Evolutionary conservation across 2,113 vertebrate genomes (phyloP).

Genomic region (Ranitomeya variabilis): DNA sequence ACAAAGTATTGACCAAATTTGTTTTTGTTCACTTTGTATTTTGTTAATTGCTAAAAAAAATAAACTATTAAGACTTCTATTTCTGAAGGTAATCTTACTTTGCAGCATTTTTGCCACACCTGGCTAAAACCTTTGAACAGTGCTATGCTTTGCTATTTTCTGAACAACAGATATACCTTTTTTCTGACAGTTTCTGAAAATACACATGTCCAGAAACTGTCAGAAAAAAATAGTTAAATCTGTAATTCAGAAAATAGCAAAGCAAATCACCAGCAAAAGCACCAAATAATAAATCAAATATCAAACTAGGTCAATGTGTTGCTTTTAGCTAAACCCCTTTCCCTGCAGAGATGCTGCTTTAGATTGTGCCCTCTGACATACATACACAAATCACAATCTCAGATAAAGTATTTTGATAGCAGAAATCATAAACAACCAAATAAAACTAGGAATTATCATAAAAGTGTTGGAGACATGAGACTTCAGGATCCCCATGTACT

Average conservation of each 20-base stretch:
- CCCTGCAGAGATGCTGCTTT: slow-evolving; percentile 23
- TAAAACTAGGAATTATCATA: background rate
- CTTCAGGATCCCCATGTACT: too few species aligned
- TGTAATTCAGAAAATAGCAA: background rate
- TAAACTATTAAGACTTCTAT: too few species aligned
- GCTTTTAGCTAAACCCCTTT: slow-evolving; percentile 50
- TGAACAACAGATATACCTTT: too few species aligned
- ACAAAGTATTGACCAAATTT: too few species aligned
- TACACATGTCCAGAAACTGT: background rate
- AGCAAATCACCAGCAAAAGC: slow-evolving; percentile 7
- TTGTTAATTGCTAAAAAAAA: too few species aligned
- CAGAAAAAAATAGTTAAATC: background rate
- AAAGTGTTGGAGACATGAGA: too few species aligned
- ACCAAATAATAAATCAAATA: slow-evolving; percentile 46
- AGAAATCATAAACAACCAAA: background rate
- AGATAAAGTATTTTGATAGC: background rate
- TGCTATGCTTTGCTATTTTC: too few species aligned
- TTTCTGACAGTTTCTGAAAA: too few species aligned
- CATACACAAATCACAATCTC: slow-evolving; percentile 9
- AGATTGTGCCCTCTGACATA: slow-evolving; percentile 24
- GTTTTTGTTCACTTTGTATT: too few species aligned
- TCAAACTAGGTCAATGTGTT: slow-evolving; percentile 56
- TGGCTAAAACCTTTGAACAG: too few species aligned
- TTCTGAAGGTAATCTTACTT: too few species aligned
- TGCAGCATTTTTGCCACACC: too few species aligned